A percentile compares a stretch with the other conserved stretches of the same genome.
Evolutionary conservation across 2,888 invertebrate species (phyloP).

Genomic region (Cantharis rustica): DNA sequence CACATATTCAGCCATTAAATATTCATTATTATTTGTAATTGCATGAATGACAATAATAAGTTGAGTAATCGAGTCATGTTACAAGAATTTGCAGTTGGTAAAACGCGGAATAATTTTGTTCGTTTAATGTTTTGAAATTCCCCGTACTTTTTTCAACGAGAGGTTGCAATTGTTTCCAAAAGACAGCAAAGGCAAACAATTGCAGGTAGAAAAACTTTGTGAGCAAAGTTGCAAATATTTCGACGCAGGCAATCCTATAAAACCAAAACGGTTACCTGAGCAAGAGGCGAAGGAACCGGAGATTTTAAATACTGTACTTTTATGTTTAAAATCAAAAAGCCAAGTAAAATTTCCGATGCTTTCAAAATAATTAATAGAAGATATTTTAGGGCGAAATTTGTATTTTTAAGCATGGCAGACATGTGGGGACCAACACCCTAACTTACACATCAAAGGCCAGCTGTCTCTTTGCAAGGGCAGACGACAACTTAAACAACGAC

Average conservation of each 20-base stretch:
- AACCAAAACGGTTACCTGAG: neutral
- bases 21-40: neutral
- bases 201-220: neutral
- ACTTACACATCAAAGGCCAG: constrained; percentile 30
- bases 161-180: neutral
- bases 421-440: constrained; percentile 35
- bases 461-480: constrained; percentile 34
- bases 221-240: neutral
- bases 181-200: no score
- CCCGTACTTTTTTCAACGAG: neutral
- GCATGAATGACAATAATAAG: neutral
- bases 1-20: neutral
- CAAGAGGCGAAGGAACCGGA: neutral
- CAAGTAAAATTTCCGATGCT: neutral
- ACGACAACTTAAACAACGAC: constrained; percentile 32
- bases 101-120: neutral
- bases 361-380: constrained; percentile 4
- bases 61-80: neutral
- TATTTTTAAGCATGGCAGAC: constrained; percentile 31
- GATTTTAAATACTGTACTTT: neutral
- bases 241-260: no score
- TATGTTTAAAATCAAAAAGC: neutral
- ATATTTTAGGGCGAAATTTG: constrained; percentile 19
- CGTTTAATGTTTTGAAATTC: neutral
- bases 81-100: neutral